Evolutionary conservation across 2,888 invertebrate species (phyloP), one percentile per base, ranked within the genome.

Genomic region (Troilus luridus): DNA sequence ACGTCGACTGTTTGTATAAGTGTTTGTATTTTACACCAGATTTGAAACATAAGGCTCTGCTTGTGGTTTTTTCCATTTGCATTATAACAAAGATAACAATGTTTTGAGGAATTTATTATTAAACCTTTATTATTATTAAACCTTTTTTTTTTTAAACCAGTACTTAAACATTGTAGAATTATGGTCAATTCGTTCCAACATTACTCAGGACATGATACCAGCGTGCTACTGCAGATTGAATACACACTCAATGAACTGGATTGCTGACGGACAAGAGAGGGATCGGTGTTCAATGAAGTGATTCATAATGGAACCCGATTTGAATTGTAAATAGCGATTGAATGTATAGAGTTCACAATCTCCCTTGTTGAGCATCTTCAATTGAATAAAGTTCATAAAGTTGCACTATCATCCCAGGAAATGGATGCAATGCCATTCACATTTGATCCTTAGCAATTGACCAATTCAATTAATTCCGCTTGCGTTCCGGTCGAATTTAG

Each of bases 241-340:
- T 24, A 8, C 10, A 12, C 67, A 1, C 41, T 77, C 72, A 77
- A 77, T 77, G 72, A 19, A 14, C 12, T 12, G 17, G 72, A 41
- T 41, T 19, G 3, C n/a, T 9, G 64, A 64, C 5, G 17, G 10
- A 59, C 59, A 59, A 59, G 59, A 77, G 27, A 41, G 67, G 41
- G 72, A 41, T 77, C 14, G 27, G 17, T 77, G 27, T 77, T 77
- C 72, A 77, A 41, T 77, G 72, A 77, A 77, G 41, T 27, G 27
- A 14, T 41, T 77, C 72, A 27, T 77, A 67, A 41, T 77, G 27
- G 24, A 77, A 41, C 27, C 41, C 41, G 72, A 77, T 77, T 77
- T 41, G 72, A 77, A 77, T 77, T 77, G 72, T 77, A 77, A 77
- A 77, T 41, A 77, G 41, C 17, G 41, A 77, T 77, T 77, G 72